A percentile compares a stretch with the other conserved stretches of the same genome.
Conservation (phyloP, 2,888 invertebrate genomes). For the Melipona bicolor region DNA sequence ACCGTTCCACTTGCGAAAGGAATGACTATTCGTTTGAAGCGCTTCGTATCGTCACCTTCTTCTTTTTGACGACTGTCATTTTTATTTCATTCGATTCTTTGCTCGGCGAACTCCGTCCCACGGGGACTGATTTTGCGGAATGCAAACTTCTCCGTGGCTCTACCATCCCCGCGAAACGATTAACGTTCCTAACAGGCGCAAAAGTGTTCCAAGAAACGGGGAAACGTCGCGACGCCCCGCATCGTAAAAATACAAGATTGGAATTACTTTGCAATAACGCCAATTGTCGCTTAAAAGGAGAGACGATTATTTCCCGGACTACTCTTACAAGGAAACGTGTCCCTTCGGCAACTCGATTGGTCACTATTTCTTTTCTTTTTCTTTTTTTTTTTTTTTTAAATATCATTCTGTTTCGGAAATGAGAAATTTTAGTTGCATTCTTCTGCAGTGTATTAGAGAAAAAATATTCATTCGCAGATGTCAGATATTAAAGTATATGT, state of each 20-base stretch:
- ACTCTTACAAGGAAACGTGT: constrained; percentile 1
- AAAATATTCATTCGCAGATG: no score
- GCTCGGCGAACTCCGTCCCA: constrained; percentile 21
- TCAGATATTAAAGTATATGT: no score
- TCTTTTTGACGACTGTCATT: constrained; percentile 1
- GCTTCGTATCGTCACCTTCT: background rate
- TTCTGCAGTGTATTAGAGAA: no score
- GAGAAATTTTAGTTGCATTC: background rate
- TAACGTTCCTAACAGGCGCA: constrained; percentile 71
- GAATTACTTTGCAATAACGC: constrained; percentile 24
- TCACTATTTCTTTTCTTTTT: background rate
- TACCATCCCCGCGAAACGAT: constrained; percentile 66
- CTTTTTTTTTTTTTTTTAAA: background rate
- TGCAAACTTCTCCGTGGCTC: constrained; percentile 58
- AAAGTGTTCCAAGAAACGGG: constrained; percentile 67
- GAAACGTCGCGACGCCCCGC: constrained; percentile 33
- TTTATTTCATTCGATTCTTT: constrained; percentile 25
- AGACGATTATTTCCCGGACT: constrained; percentile 7
- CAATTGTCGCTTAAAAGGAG: background rate
- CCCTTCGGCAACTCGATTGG: background rate
- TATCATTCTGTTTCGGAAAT: background rate
- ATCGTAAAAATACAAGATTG: constrained; percentile 36
- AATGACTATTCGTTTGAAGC: background rate
- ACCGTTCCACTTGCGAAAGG: background rate
- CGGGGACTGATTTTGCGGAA: constrained; percentile 62